phyloP scores from a whole-genome alignment of 2,797 vertebrate genomes.

The Typhlichthys eigenmanni region DNA sequence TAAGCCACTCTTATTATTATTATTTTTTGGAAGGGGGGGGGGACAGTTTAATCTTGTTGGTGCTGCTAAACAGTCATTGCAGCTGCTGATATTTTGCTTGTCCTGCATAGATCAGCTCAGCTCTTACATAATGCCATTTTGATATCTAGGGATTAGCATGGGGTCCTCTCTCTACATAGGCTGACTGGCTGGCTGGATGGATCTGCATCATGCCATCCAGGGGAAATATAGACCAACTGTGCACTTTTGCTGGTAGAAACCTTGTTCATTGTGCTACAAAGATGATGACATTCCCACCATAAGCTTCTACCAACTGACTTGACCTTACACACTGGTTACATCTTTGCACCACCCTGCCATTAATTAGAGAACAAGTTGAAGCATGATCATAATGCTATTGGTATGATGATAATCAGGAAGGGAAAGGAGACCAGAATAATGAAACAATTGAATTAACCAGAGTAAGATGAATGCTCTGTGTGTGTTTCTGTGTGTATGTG shows the following conservation, averaged over 20 bases:
- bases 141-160: constrained; percentile 70
- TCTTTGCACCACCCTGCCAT: constrained; percentile 12
- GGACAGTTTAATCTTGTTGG: constrained; percentile 54
- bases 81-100: constrained; percentile 42
- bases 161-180: constrained; percentile 52
- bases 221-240: constrained; percentile 32
- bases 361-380: not conserved
- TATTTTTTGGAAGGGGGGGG: not conserved
- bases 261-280: not conserved
- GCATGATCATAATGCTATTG: too few species aligned
- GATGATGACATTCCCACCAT: not conserved
- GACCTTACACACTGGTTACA: constrained; percentile 22
- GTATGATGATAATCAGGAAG: not conserved
- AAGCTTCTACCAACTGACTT: constrained; percentile 22
- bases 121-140: constrained; percentile 73
- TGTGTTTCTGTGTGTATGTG: constrained; percentile 25
- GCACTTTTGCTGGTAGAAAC: constrained; percentile 33
- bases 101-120: constrained; percentile 48
- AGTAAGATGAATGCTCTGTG: constrained; percentile 29
- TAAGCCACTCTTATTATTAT: constrained; percentile 41
- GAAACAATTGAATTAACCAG: constrained; percentile 22
- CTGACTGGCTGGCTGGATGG: constrained; percentile 25
- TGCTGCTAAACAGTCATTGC: constrained; percentile 38
- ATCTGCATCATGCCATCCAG: constrained; percentile 24
- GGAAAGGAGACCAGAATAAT: constrained; percentile 13